These are phyloP conservation scores for Ataeniobius toweri DNA, from an alignment of 2,797 vertebrate genomes.

Conservation along the genomic window DNA sequence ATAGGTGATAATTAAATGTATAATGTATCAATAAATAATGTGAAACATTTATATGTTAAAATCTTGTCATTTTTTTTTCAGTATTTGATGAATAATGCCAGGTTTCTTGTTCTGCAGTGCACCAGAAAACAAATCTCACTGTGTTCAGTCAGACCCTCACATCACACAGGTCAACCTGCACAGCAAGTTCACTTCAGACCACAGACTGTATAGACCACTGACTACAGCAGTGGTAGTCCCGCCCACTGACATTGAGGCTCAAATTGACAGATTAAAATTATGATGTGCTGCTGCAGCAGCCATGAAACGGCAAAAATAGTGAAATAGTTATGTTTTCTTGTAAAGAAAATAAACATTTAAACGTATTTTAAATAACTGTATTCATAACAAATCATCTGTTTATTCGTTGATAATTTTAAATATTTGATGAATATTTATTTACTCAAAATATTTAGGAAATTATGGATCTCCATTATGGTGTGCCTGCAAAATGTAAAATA, in stretches of 20 bases:
- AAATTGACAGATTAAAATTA: background rate
- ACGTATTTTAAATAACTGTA: background rate
- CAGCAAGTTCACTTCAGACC: background rate
- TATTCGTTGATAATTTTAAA: background rate
- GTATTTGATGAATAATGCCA: background rate
- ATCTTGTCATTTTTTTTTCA: background rate
- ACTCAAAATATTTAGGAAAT: background rate
- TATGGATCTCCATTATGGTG: background rate
- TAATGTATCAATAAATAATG: background rate
- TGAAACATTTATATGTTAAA: background rate
- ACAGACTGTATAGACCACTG: background rate
- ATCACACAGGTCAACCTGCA: too few species aligned
- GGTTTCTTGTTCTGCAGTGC: too few species aligned
- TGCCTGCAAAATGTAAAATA: conserved; percentile 8
- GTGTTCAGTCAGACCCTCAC: too few species aligned
- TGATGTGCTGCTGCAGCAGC: too few species aligned
- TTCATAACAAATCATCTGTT: background rate
- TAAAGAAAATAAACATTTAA: background rate
- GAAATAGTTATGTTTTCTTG: background rate
- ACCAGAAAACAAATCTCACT: too few species aligned
- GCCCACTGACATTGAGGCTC: background rate
- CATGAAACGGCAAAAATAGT: too few species aligned
- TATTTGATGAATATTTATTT: background rate
- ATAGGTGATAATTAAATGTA: background rate
- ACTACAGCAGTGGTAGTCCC: background rate